Conservation (phyloP, 2,113 vertebrate genomes). For the Scartelaos histophorus region DNA sequence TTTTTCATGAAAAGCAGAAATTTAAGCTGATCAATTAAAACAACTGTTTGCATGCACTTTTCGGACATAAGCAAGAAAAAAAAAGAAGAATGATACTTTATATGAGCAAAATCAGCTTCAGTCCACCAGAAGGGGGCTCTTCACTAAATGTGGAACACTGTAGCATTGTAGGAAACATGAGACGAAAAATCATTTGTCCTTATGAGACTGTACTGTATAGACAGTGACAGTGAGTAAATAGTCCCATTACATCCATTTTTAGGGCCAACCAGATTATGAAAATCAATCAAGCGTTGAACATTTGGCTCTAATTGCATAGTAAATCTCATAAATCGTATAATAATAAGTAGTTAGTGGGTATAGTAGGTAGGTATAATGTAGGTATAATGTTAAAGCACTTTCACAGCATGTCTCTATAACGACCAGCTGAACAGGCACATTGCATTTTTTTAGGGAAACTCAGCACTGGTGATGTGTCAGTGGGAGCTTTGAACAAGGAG, state of each 20-base stretch:
- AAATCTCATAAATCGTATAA: no score
- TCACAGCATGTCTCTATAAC: neutral
- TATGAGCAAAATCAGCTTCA: neutral
- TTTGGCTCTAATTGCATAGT: no score
- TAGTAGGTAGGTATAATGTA: neutral
- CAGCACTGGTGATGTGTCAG: conserved; percentile 7
- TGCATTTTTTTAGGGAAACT: neutral
- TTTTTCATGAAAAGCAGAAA: neutral
- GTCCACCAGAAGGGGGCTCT: neutral
- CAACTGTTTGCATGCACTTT: no score
- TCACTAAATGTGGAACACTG: neutral
- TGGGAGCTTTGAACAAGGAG: conserved; percentile 13
- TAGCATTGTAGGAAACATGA: neutral
- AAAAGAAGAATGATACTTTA: no score
- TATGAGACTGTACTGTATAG: neutral
- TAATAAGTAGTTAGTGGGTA: no score
- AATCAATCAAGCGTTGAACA: no score
- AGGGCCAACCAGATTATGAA: no score
- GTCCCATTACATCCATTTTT: no score
- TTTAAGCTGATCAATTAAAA: neutral
- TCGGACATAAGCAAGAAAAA: no score
- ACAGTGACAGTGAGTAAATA: no score
- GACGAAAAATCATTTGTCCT: neutral
- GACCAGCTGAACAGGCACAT: neutral
- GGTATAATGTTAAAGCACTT: neutral